Base-by-base conservation (phyloP, 2,888 invertebrate genomes). In the Dryobotodes eremita region DNA sequence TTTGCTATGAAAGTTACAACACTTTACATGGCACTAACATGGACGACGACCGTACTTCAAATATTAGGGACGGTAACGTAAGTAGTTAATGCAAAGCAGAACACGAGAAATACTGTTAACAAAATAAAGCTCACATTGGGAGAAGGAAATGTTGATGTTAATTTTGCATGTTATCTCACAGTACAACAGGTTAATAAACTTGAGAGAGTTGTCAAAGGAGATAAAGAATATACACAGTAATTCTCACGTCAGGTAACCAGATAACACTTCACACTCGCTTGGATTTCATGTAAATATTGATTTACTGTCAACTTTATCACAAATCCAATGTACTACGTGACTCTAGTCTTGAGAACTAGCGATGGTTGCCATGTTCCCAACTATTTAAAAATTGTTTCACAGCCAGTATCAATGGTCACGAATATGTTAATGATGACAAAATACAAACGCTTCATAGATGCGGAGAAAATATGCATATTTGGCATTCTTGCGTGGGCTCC, bases 201-300 rank as follows among this genome's bases (percentile, higher is more conserved):
- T 89, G 75, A 86, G 82, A 85, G 81, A 82, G 87, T 89, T 89
- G 87, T 86, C 86, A 81, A 82, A 83, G 71, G 79, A 84, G 90
- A 91, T 91, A 89, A 85, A 88, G 76, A 62, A 78, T 79, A 74
- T 83, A 80, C 69, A 75, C 73, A 86, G 86, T 85, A 82, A 90
- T 92, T 93, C 93, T 92, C 93, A 92, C 91, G 92, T 92, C 92
- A 93, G 93, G 93, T 93, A 91, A 82, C 83, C 26, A 76, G 93
- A 93, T 93, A 93, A 90, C 88, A 86, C 84, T 89, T 91, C 87
- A 90, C 86, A 89, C 84, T 90, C 87, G 89, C 86, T 83, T 82
- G 83, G 85, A 85, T 85, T 85, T 91, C 87, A 89, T 82, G 92
- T 92, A 90, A 93, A 93, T 93, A 93, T 93, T 93, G 91, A 90